Evolutionary conservation across 2,797 vertebrate species (phyloP).

Genomic region (Falco rusticolus): DNA sequence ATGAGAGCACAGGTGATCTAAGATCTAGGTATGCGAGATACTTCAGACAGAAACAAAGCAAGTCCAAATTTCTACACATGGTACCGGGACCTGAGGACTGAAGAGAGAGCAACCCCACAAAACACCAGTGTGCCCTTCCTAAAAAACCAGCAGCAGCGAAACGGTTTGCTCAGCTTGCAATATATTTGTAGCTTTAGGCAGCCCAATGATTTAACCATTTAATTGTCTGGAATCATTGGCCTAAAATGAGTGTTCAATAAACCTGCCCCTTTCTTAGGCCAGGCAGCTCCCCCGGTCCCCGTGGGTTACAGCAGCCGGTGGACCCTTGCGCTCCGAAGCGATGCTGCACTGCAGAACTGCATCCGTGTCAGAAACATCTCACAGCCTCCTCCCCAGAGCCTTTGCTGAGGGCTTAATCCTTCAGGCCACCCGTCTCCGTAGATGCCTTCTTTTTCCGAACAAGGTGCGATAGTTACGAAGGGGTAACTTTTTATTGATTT

Average conservation of each 20-base stretch:
- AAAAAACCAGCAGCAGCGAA: not conserved
- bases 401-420: not conserved
- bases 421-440: not conserved
- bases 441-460: not conserved
- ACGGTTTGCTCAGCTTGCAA: not conserved
- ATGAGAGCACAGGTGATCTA: not conserved
- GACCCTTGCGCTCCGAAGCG: rapidly evolving
- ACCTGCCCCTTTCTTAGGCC: not conserved
- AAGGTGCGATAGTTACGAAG: not conserved
- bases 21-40: not conserved
- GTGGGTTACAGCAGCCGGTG: not conserved
- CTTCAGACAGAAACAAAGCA: not conserved
- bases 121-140: not conserved
- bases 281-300: not conserved
- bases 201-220: not conserved
- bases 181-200: not conserved
- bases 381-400: not conserved
- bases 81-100: not conserved
- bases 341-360: not conserved
- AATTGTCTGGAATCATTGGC: not conserved
- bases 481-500: not conserved
- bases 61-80: not conserved
- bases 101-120: not conserved
- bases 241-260: not conserved
- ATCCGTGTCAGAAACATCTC: not conserved